Conservation (phyloP, 1,140 invertebrate genomes). For the Zaprionus inermis region DNA sequence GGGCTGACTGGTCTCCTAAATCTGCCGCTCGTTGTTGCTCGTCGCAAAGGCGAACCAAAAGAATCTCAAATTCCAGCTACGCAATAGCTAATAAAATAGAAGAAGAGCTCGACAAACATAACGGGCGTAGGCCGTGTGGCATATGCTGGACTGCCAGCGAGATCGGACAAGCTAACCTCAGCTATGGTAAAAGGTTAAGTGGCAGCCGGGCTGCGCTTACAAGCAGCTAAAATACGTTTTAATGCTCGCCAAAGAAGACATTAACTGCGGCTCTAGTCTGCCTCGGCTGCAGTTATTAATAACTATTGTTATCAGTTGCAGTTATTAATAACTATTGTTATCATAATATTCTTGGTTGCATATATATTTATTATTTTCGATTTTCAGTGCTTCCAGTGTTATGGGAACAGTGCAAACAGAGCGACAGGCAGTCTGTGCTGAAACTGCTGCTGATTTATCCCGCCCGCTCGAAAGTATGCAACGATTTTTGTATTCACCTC, state of each 20-base stretch:
- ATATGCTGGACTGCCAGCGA: too few species aligned
- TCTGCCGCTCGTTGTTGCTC: background rate
- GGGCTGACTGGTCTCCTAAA: background rate
- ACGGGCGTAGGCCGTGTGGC: background rate
- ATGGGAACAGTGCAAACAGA: background rate
- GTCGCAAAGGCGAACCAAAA: background rate
- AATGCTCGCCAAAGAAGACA: too few species aligned
- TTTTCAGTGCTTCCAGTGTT: too few species aligned
- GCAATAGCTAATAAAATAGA: constrained; percentile 1
- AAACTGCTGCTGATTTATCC: background rate
- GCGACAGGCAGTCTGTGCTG: too few species aligned
- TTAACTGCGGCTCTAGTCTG: too few species aligned
- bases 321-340: too few species aligned
- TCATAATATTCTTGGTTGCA: too few species aligned
- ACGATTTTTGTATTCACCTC: constrained; percentile 9
- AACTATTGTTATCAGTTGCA: too few species aligned
- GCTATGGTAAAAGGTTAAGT: background rate
- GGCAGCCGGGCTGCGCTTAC: background rate
- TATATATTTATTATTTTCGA: too few species aligned
- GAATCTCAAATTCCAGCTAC: background rate
- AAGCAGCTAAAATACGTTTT: too few species aligned
- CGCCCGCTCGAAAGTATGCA: constrained; percentile 14
- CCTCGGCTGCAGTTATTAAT: too few species aligned
- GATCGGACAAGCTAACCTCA: too few species aligned
- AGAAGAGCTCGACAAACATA: background rate